These are phyloP conservation scores for Vireo griseus DNA, from an alignment of 2,797 vertebrate genomes.

Conservation along the genomic window DNA sequence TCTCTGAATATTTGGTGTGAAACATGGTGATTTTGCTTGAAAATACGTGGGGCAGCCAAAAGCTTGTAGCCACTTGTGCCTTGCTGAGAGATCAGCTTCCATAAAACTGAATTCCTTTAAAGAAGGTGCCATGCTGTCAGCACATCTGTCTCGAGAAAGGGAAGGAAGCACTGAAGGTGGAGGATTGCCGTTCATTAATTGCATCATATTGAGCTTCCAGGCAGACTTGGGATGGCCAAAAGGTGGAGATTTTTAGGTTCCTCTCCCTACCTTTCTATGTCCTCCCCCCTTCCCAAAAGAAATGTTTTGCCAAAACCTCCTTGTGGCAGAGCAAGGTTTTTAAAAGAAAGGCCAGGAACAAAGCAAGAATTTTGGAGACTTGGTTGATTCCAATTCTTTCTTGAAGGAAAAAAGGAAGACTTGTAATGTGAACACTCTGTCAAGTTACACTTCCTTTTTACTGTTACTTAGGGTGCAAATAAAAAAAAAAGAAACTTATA, in stretches of 20 bases:
- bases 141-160: conserved; percentile 58
- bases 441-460: background rate
- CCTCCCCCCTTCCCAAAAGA: background rate
- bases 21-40: background rate
- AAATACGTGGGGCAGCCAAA: background rate
- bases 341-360: background rate
- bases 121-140: conserved; percentile 57
- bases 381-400: background rate
- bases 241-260: conserved; percentile 59
- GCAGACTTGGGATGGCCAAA: conserved; percentile 67
- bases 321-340: background rate
- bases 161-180: conserved; percentile 40
- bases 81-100: conserved; percentile 41
- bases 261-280: background rate
- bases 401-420: background rate
- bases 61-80: background rate
- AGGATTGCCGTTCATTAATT: conserved; percentile 61
- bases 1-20: background rate
- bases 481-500: background rate
- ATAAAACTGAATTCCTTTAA: conserved; percentile 60
- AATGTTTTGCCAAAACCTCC: background rate
- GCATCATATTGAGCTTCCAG: conserved; percentile 62
- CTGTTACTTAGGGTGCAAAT: background rate
- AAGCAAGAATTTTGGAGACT: background rate
- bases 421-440: background rate